These are phyloP conservation scores for Pygmarrhopalites habei DNA, from an alignment of 1,140 invertebrate genomes.

Conservation along the genomic window DNA sequence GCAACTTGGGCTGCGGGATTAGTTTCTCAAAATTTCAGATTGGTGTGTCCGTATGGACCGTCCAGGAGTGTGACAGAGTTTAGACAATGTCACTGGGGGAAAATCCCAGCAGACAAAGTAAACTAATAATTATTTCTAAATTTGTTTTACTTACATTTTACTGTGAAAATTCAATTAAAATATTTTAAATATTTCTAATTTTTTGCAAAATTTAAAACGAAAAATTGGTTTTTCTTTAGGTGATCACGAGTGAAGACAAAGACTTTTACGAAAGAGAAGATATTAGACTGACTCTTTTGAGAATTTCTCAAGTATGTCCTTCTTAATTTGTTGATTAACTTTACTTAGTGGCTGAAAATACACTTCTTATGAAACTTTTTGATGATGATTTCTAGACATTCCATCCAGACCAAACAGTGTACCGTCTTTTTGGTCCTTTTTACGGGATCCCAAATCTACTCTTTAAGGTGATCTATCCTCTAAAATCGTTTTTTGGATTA, in stretches of 20 bases:
- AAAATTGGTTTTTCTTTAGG: background rate
- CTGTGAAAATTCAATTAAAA: too few relatives aligned
- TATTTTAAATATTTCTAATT: too few relatives aligned
- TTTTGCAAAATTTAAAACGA: background rate
- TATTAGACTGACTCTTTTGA: constrained; percentile 33
- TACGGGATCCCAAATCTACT: constrained; percentile 36
- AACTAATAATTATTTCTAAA: too few relatives aligned
- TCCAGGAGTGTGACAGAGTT: constrained; percentile 35
- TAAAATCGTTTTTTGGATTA: too few relatives aligned
- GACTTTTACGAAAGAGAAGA: constrained; percentile 36
- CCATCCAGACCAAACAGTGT: constrained; percentile 36
- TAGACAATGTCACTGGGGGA: constrained; percentile 39
- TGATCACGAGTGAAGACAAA: constrained; percentile 35
- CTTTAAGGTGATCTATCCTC: constrained; percentile 39
- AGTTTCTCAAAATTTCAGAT: constrained; percentile 30
- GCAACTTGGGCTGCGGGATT: constrained; percentile 37
- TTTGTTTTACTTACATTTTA: too few relatives aligned
- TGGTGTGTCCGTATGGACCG: constrained; percentile 36
- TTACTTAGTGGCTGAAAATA: too few relatives aligned
- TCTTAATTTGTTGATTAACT: too few relatives aligned
- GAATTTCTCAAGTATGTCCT: constrained; percentile 32
- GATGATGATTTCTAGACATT: too few relatives aligned
- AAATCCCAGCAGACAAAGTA: constrained; percentile 34
- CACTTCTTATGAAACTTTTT: too few relatives aligned
- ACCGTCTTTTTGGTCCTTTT: constrained; percentile 36